These are phyloP conservation scores for Formica selysi DNA, from an alignment of 1,140 invertebrate species.

Conservation along the genomic window DNA sequence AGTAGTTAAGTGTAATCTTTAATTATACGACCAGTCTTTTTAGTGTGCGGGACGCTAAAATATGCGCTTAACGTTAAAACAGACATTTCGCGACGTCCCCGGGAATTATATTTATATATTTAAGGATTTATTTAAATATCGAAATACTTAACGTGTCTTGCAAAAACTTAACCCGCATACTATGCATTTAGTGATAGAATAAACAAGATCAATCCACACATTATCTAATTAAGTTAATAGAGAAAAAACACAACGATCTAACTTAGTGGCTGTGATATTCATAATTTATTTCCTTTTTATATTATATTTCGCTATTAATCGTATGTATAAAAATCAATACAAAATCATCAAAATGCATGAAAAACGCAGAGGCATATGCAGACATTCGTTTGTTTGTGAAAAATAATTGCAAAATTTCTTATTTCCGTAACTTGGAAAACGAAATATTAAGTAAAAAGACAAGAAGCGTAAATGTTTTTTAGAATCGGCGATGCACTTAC, in stretches of 20 bases:
- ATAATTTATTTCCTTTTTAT: constrained; percentile 39
- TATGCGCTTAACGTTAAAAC: constrained; percentile 71
- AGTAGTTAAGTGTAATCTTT: constrained; percentile 81
- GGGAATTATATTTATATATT: constrained; percentile 74
- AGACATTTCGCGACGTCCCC: constrained; percentile 71
- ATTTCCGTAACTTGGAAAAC: constrained; percentile 14
- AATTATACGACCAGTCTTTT: constrained; percentile 86
- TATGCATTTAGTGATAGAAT: constrained; percentile 50
- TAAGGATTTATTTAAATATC: constrained; percentile 70
- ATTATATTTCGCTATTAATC: constrained; percentile 46
- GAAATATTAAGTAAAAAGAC: background rate
- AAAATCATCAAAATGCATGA: constrained; percentile 52
- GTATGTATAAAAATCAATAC: constrained; percentile 30
- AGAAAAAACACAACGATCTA: constrained; percentile 46
- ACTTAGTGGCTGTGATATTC: constrained; percentile 62
- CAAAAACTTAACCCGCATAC: constrained; percentile 62
- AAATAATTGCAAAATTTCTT: constrained; percentile 31
- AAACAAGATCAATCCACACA: constrained; percentile 66
- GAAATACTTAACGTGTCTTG: constrained; percentile 68
- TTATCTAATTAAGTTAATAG: constrained; percentile 78
- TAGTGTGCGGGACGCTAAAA: constrained; percentile 78
- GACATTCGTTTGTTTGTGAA: background rate
- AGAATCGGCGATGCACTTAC: background rate
- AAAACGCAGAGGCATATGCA: constrained; percentile 32
- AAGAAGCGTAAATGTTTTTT: constrained; percentile 5